A percentile compares a stretch with the other conserved stretches of the same genome.
Conservation (phyloP, 1,140 invertebrate species). For the Aphaenogaster ashmeadi region DNA sequence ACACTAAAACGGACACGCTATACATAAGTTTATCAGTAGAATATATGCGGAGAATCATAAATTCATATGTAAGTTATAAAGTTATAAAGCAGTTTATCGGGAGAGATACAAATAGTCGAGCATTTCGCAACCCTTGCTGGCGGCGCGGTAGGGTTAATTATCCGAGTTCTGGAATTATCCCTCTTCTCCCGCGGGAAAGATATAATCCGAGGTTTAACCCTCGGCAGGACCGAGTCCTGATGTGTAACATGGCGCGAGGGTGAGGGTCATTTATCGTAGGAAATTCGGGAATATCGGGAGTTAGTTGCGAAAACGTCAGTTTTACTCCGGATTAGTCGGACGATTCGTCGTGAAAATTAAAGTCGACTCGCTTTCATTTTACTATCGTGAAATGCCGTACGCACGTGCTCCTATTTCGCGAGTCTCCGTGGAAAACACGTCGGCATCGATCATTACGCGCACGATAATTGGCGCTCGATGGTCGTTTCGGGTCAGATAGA, state of each 20-base stretch:
- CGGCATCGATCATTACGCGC: neutral
- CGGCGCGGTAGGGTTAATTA: conserved; percentile 46
- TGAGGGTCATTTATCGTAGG: conserved; percentile 32
- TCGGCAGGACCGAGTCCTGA: conserved; percentile 33
- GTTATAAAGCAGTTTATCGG: conserved; percentile 34
- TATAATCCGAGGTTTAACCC: conserved; percentile 54
- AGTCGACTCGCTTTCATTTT: neutral
- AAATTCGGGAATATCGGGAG: conserved; percentile 40
- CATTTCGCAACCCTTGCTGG: conserved; percentile 32
- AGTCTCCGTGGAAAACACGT: neutral
- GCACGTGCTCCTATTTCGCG: neutral
- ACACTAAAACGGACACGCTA: neutral
- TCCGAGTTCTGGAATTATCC: conserved; percentile 53
- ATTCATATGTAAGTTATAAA: conserved; percentile 8
- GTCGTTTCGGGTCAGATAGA: neutral
- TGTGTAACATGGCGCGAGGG: conserved; percentile 37
- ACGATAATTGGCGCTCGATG: conserved; percentile 4
- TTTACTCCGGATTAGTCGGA: neutral
- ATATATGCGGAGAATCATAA: neutral
- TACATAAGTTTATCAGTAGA: neutral
- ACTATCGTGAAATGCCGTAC: too few species aligned
- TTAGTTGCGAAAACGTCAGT: conserved; percentile 33
- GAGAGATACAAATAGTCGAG: conserved; percentile 11
- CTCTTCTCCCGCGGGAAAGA: conserved; percentile 51
- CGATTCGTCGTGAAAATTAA: conserved; percentile 24